Base-by-base conservation (phyloP, 2,113 vertebrate genomes). In the Catharus fuscescens region DNA sequence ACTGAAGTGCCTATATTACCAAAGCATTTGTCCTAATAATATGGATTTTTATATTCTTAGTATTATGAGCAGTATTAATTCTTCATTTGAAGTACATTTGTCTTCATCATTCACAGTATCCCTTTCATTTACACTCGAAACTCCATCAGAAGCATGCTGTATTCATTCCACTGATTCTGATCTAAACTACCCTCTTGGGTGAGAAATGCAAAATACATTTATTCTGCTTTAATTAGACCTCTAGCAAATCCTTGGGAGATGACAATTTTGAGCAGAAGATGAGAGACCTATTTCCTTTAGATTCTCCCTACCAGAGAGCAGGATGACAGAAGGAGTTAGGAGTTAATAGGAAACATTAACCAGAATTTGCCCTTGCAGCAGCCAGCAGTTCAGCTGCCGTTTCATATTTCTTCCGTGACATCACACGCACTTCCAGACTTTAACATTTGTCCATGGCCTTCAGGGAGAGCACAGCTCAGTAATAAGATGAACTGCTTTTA, bases 171-270 rank as follows among this genome's bases (percentile, higher is more conserved):
- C 48, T 80, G 95, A 95, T 94, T 96, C 53, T 76, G 81, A 96
- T 88, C 78, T 86, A 74, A 96, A 93, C 26, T 65, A 80, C 28
- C 14, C 79, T 97, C 90, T 82, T 59, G 67, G 77, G 84, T 78
- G 31, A 95, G 62, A 93, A 95, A 95, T 71, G 62, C 74, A 88
- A 95, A 94, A 94, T 77, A 57, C 78, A 91, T 93, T 95, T 90
- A 90, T 96, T 95, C 61, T 95, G 76, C 24, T 92, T 93, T 95
- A 97, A 96, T 95, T 97, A 95, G 89, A 70, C 53, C 78, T 80
- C 40, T 40, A 88, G 65, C 24, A 91, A 89, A 84, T 69, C 64
- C 61, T 80, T 61, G 38, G 91, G 56, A 92, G 86, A 82, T 4
- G 21, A 12, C 38, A 97, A 53, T 64, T 93, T 85, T 5, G 1